Percentiles rank a stretch among this genome's conserved stretches.
Conservation (phyloP, 2,888 invertebrate species). For the Caenorhabditis sp. region DNA sequence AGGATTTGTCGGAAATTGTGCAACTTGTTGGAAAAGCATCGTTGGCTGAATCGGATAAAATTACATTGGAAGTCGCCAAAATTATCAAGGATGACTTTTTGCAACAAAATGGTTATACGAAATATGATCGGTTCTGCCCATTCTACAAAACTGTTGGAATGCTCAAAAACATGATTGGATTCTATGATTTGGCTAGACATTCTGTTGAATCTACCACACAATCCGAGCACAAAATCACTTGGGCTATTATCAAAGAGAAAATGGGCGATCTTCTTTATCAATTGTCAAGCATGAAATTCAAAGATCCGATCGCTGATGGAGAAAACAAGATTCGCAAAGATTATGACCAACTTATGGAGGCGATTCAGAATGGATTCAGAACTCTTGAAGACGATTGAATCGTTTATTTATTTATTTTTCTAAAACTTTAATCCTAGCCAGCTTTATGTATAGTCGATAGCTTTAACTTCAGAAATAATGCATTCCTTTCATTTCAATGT, state of each 20-base stretch:
- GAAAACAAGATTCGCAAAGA: slow-evolving; percentile 95
- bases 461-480: not conserved
- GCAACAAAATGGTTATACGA: slow-evolving; percentile 91
- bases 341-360: slow-evolving; percentile 94
- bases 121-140: slow-evolving; percentile 85
- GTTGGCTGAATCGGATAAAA: slow-evolving; percentile 97
- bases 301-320: slow-evolving; percentile 87
- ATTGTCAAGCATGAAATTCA: slow-evolving; percentile 98
- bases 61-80: slow-evolving; percentile 90
- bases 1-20: slow-evolving; percentile 98
- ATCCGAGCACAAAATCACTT: slow-evolving; percentile 88
- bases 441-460: not conserved
- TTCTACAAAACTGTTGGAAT: slow-evolving; percentile 99
- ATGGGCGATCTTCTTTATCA: slow-evolving; percentile 96
- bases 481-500: too few relatives aligned
- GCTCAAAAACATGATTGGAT: slow-evolving; percentile 95
- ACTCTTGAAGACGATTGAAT: slow-evolving; percentile 72
- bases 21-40: slow-evolving; percentile 92
- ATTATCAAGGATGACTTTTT: slow-evolving; percentile 93
- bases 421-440: not conserved
- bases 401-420: not conserved
- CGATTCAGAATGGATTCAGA: slow-evolving; percentile 95
- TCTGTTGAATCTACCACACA: slow-evolving; percentile 97
- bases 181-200: slow-evolving; percentile 97
- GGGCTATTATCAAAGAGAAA: slow-evolving; percentile 89